phyloP scores from a whole-genome alignment of 2,113 vertebrate genomes.

The Clinocottus analis region DNA sequence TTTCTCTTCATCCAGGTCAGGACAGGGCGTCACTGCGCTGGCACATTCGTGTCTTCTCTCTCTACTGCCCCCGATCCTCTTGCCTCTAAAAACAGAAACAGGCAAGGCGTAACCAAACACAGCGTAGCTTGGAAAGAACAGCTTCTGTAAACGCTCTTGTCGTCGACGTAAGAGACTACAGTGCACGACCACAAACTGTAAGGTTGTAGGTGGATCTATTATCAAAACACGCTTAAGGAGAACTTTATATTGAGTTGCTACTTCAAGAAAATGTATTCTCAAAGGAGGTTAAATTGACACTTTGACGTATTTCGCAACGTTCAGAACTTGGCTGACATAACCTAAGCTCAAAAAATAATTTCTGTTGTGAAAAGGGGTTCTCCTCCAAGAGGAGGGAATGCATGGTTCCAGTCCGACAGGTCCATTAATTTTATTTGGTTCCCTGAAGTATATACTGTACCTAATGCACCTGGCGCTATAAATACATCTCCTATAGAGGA shows the following conservation, averaged over 20 bases:
- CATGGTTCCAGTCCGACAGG: slow-evolving; percentile 60
- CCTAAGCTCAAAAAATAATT: slow-evolving; percentile 33
- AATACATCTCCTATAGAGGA: slow-evolving; percentile 79
- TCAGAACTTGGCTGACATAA: slow-evolving; percentile 20
- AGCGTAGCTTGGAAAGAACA: slow-evolving; percentile 10
- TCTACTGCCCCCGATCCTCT: slow-evolving; percentile 84
- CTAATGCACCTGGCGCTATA: slow-evolving; percentile 81
- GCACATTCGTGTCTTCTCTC: slow-evolving; percentile 80
- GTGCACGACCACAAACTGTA: not conserved
- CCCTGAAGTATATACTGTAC: slow-evolving; percentile 69
- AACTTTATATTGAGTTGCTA: not conserved
- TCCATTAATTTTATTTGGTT: slow-evolving; percentile 75
- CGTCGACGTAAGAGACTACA: slow-evolving; percentile 11
- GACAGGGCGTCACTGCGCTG: slow-evolving; percentile 79
- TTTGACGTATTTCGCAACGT: not conserved
- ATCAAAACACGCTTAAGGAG: not conserved
- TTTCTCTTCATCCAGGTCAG: slow-evolving; percentile 70
- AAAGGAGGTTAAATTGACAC: not conserved
- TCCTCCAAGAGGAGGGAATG: slow-evolving; percentile 64
- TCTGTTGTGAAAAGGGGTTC: slow-evolving; percentile 62
- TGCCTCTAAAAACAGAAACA: slow-evolving; percentile 79
- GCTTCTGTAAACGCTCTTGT: not conserved
- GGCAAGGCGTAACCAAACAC: slow-evolving; percentile 34
- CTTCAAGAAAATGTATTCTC: not conserved
- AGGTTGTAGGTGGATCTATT: slow-evolving; percentile 22